These are phyloP conservation scores for Epinotia nisella DNA, from an alignment of 2,888 invertebrate genomes.

Conservation along the genomic window DNA sequence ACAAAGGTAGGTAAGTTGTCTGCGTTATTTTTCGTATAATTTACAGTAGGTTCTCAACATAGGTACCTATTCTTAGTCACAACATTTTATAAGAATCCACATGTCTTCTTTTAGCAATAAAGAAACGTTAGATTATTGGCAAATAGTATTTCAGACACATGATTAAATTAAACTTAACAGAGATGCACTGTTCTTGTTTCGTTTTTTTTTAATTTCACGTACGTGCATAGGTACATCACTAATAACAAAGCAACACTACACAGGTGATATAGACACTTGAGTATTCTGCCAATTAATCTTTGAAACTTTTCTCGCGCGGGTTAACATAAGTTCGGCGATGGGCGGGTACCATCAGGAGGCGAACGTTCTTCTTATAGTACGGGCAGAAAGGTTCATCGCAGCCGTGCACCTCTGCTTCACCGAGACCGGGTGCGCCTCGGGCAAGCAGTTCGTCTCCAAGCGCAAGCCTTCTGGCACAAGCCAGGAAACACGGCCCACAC, in stretches of 20 bases:
- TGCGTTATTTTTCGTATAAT: background rate
- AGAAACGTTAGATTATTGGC: background rate
- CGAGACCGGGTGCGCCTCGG: constrained; percentile 56
- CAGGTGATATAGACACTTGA: background rate
- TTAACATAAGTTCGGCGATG: constrained; percentile 59
- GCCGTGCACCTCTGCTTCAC: constrained; percentile 71
- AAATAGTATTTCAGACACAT: background rate
- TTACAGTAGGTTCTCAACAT: background rate
- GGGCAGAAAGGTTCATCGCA: constrained; percentile 79
- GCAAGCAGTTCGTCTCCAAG: constrained; percentile 71
- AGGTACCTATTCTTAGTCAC: background rate
- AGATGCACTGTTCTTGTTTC: background rate
- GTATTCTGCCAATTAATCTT: constrained; percentile 8
- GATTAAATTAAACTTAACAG: background rate
- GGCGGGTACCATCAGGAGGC: constrained; percentile 73
- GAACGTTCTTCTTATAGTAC: constrained; percentile 76
- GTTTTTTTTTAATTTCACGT: background rate
- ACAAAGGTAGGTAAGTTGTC: background rate
- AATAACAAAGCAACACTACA: background rate
- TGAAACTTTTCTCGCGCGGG: constrained; percentile 59
- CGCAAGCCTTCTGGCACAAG: constrained; percentile 68
- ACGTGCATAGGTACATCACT: background rate
- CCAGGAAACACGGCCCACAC: constrained; percentile 75
- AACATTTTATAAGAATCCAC: background rate
- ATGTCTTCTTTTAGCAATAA: background rate